Base-by-base conservation (phyloP, 2,888 invertebrate genomes). In the Andrena dorsata region DNA sequence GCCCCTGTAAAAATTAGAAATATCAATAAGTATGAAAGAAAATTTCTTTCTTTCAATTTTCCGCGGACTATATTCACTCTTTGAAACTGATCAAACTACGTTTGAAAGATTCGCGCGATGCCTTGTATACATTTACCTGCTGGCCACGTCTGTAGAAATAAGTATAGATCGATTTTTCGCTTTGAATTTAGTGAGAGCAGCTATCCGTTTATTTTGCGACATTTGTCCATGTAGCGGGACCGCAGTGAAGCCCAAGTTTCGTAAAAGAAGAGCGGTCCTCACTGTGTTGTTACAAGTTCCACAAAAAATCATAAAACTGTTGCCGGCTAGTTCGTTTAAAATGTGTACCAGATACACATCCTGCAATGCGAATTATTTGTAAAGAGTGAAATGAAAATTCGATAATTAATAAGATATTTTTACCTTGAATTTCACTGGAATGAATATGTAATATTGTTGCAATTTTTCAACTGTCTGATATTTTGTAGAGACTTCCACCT, bases 141-240 rank as follows among this genome's bases (percentile, higher is more conserved):
- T 99, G 1, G 99, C 99, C 0, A 99, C 99, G 95, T 99, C 99
- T 0, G 99, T 99, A 16, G 99, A 99, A 76, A 99, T 98, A 4
- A 99, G 95, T 90, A 99, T 98, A 0, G 98, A 98, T n/a, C 99
- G 95, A 90, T 96, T 96, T 94, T 98, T 98, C 32, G 97, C 97
- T 94, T 98, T 98, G 94, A 99, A 99, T 95, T 99, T 99, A 89
- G 98, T 98, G 23, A 99, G 94, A 0, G 99, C 97, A 0, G 98
- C 99, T 63, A 99, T 95, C 47, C 99, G 95, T 92, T 99, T 99
- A 92, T 98, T 98, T 94, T 99, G 99, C 16, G 98, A 97, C 98
- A 99, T 99, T 95, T 99, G 99, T 0, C 99, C 99, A 94, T 99
- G 98, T n/a, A 99, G 95, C 0, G 99, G 99, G 65, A 99, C 98